Base-by-base conservation (phyloP, 2,113 vertebrate genomes). In the Toxotes jaculatrix region DNA sequence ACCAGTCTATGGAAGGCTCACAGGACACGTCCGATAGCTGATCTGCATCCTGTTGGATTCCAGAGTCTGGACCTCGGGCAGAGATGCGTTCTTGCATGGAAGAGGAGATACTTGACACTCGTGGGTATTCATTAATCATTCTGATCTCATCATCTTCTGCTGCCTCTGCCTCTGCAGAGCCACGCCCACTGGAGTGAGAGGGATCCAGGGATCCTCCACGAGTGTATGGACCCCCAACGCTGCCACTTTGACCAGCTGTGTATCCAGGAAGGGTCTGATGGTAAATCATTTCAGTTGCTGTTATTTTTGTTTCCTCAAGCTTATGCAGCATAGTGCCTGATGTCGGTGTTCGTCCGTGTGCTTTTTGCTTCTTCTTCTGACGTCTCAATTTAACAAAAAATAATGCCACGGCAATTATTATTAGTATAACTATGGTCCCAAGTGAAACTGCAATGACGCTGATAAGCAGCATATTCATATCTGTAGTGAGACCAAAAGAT, bases 81-180 rank as follows among this genome's bases (percentile, higher is more conserved):
- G 97, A 96, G 10, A 97, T 96, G 66, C 96, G 97, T 69, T 97
- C 97, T 88, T 97, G 97, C 95, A 99, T 96, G 42, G 98, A 98
- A 17, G 98, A 97, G 0, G 97, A 96, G 87, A 98, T 97, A 72
- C 97, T 98, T 82, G 98, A 97, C 85, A 98, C 97, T 0, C 97
- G 95, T 0, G 98, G 98, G 80, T 98, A 97, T 91, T 99, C 98
- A 0, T 99, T 99, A 77, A 99, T 99, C 98, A 99, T 99, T 47
- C 98, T 95, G 77, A 99, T 99, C 92, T 99, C 98, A 0, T 99
- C 98, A 0, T 99, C 98, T 68, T 99, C 98, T 0, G 97, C 98
- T 0, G 97, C 98, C 72, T 94, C 93, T 10, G 93, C 93, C 84
- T 98, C 98, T 0, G 98, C 98, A 0, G 98, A 99, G 42, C 98